phyloP scores from a whole-genome alignment of 1,140 invertebrate genomes.

The Sesamia nonagrioides region DNA sequence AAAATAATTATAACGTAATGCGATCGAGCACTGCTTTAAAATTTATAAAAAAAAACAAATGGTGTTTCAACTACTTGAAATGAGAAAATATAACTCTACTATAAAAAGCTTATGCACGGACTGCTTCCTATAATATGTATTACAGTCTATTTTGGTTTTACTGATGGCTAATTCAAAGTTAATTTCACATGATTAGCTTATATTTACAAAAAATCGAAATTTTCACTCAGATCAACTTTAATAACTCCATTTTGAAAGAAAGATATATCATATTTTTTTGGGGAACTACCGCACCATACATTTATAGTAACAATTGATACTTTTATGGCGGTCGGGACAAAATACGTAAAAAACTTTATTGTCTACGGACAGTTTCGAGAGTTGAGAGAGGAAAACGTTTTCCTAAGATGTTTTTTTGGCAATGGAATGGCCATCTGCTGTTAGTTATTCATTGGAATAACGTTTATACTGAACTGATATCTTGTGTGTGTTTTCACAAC shows the following conservation, averaged over 20 bases:
- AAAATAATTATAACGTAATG: too few relatives aligned
- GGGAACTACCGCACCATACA: not conserved
- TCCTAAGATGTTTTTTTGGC: slow-evolving; percentile 33
- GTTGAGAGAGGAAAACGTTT: slow-evolving; percentile 34
- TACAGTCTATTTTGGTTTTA: too few relatives aligned
- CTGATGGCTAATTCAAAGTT: too few relatives aligned
- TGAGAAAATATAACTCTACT: too few relatives aligned
- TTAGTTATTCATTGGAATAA: slow-evolving; percentile 25
- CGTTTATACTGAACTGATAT: slow-evolving; percentile 9
- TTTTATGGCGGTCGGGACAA: slow-evolving; percentile 27
- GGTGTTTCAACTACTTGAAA: too few relatives aligned
- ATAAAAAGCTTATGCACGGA: too few relatives aligned
- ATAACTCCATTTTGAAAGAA: not conserved
- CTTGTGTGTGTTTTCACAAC: not conserved
- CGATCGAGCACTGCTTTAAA: too few relatives aligned
- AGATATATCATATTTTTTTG: not conserved
- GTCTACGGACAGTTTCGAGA: slow-evolving; percentile 20
- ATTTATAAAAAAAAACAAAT: too few relatives aligned
- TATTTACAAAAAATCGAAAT: too few relatives aligned
- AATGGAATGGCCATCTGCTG: slow-evolving; percentile 26
- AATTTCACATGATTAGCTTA: too few relatives aligned
- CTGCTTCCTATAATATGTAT: too few relatives aligned
- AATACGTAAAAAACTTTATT: slow-evolving; percentile 39
- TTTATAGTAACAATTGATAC: slow-evolving; percentile 42
- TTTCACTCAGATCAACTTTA: not conserved